A percentile compares a stretch with the other conserved stretches of the same genome.
These are phyloP conservation scores for Bedellia somnulentella DNA, from an alignment of 2,888 invertebrate species.

Conservation along the genomic window DNA sequence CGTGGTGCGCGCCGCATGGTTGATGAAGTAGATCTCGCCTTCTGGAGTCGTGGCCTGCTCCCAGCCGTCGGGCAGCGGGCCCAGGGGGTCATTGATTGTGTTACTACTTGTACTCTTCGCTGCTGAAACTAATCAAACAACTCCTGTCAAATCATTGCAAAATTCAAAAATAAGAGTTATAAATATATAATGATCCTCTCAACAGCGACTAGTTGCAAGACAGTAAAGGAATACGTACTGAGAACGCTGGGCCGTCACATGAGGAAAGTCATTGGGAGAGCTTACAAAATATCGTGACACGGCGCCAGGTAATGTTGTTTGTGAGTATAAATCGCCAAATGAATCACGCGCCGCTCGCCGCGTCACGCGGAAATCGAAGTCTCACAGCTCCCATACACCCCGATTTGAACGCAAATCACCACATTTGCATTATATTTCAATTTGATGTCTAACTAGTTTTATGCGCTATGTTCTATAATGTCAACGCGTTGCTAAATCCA, in stretches of 20 bases:
- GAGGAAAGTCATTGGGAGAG: conserved; percentile 37
- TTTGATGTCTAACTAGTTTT: too few species aligned
- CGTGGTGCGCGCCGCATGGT: conserved; percentile 91
- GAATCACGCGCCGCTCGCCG: conserved; percentile 19
- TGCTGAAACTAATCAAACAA: conserved; percentile 51
- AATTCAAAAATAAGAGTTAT: neutral
- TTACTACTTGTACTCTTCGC: conserved; percentile 59
- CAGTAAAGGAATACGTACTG: conserved; percentile 22
- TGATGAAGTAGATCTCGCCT: conserved; percentile 87
- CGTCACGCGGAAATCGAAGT: too few species aligned
- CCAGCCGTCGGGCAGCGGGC: conserved; percentile 85
- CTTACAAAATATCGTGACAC: conserved; percentile 12
- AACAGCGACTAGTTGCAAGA: conserved; percentile 54
- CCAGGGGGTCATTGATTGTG: conserved; percentile 61
- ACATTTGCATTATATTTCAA: too few species aligned
- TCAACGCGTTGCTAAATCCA: too few species aligned
- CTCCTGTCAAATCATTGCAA: conserved; percentile 10
- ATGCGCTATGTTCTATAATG: too few species aligned
- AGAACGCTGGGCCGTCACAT: conserved; percentile 31
- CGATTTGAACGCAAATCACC: too few species aligned
- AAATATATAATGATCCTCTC: conserved; percentile 32
- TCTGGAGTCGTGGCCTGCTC: conserved; percentile 84
- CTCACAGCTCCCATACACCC: too few species aligned
- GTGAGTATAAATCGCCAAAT: conserved; percentile 10
- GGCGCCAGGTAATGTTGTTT: neutral